Evolutionary conservation across 2,113 vertebrate genomes (phyloP).

Genomic region (Bungarus multicinctus): DNA sequence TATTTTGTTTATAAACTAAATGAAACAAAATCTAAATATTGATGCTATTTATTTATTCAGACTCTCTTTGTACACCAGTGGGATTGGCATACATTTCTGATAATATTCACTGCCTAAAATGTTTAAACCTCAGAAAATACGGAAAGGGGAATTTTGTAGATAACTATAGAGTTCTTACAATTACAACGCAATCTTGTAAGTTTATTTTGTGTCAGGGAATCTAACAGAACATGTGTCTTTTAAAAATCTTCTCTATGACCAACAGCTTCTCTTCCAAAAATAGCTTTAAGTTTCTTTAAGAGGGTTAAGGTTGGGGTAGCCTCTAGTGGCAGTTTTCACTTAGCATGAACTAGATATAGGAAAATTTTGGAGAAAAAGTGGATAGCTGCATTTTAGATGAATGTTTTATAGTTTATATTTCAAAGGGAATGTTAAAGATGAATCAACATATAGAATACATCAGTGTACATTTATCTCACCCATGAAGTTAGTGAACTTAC

Average conservation of each 20-base stretch:
- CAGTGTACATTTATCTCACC: background rate
- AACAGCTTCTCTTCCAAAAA: background rate
- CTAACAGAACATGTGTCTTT: background rate
- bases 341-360: background rate
- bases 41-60: background rate
- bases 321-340: background rate
- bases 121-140: background rate
- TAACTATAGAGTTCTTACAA: background rate
- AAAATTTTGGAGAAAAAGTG: background rate
- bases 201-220: background rate
- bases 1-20: background rate
- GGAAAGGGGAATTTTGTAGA: background rate
- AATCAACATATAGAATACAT: background rate
- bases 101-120: background rate
- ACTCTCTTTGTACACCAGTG: background rate
- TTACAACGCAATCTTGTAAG: background rate
- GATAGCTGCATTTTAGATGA: background rate
- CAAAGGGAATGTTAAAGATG: background rate
- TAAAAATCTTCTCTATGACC: background rate
- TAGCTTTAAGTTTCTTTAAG: accelerated
- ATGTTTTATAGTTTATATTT: background rate
- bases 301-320: slow-evolving; percentile 5
- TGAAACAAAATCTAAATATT: background rate
- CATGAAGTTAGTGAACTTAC: background rate
- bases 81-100: background rate